phyloP scores from a whole-genome alignment of 35 echinoderm and acorn worm genomes.

The Apostichopus californicus region DNA sequence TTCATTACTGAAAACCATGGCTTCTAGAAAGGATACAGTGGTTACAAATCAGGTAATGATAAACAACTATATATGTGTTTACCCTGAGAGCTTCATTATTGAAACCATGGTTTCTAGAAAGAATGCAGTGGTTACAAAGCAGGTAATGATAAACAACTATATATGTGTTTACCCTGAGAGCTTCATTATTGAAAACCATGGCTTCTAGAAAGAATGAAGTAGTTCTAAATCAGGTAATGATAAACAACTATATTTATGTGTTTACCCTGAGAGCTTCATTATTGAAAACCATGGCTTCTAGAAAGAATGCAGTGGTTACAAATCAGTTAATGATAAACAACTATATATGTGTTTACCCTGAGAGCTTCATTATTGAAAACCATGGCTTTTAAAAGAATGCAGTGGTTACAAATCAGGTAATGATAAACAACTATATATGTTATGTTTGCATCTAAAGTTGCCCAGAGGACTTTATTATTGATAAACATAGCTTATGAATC shows the following conservation, averaged over 20 bases:
- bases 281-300: constrained; percentile 11
- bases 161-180: background rate
- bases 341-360: background rate
- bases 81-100: too few relatives aligned
- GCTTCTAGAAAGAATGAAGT: constrained; percentile 3
- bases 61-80: background rate
- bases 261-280: constrained; percentile 13
- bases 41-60: too few relatives aligned
- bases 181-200: constrained; percentile 13
- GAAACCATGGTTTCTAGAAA: too few relatives aligned
- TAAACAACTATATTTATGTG: background rate
- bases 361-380: background rate
- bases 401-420: background rate
- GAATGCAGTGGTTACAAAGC: too few relatives aligned
- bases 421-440: background rate
- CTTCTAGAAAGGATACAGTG: background rate
- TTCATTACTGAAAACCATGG: constrained; percentile 5
- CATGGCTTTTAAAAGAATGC: constrained; percentile 13
- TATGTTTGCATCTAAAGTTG: background rate
- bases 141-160: too few relatives aligned
- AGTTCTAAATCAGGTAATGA: background rate
- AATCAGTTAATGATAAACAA: constrained; percentile 1
- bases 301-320: background rate
- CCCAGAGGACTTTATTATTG: constrained; percentile 3
- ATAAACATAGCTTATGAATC: background rate